Evolutionary conservation across 2,797 vertebrate genomes (phyloP).

Genomic region (Phaenicophaeus curvirostris): DNA sequence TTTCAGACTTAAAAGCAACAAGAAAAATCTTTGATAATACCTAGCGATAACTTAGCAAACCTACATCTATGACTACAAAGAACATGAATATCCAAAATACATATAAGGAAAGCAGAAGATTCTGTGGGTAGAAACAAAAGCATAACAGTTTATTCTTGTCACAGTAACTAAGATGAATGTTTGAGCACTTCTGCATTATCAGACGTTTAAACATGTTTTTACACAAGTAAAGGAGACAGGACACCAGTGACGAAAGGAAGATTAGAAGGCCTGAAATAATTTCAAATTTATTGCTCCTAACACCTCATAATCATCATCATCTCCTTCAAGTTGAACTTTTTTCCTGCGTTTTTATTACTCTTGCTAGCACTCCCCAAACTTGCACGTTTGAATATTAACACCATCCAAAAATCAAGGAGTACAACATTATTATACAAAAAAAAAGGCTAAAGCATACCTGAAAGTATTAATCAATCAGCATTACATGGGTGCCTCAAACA

Average conservation of each 20-base stretch:
- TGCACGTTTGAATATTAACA: background rate
- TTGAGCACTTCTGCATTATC: background rate
- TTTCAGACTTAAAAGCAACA: background rate
- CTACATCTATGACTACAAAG: background rate
- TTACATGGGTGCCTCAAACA: background rate
- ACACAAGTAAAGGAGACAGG: background rate
- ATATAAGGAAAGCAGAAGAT: background rate
- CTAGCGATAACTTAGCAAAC: background rate
- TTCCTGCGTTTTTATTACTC: background rate
- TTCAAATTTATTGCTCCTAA: background rate
- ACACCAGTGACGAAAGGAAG: fast-evolving
- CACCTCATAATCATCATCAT: background rate
- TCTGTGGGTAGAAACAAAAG: background rate
- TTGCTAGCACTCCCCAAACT: background rate
- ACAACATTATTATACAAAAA: background rate
- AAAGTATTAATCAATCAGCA: background rate
- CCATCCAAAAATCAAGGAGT: background rate
- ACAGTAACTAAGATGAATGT: background rate
- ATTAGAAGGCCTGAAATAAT: background rate
- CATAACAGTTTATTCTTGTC: background rate
- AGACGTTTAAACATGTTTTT: background rate
- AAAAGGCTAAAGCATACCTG: background rate
- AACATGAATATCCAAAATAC: background rate
- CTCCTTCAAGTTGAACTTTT: background rate
- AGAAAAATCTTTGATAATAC: background rate